Percentiles rank a stretch among this genome's conserved stretches.
These are phyloP conservation scores for Tetramorium alpestre DNA, from an alignment of 1,140 invertebrate species.

Conservation along the genomic window DNA sequence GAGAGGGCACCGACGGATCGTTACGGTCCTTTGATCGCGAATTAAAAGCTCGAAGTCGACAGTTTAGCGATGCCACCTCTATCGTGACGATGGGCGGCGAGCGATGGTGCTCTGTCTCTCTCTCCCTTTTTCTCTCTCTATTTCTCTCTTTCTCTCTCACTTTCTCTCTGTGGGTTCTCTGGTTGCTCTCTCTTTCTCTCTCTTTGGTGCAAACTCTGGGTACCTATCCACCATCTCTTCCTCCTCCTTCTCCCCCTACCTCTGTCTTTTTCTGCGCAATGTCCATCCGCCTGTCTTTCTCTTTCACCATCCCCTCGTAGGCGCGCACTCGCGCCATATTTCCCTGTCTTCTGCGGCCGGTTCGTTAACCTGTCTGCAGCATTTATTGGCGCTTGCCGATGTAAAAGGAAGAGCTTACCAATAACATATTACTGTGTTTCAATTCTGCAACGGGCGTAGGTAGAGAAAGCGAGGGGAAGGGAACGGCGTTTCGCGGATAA, in stretches of 20 bases:
- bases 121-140: background rate
- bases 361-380: conserved; percentile 84
- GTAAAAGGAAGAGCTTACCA: conserved; percentile 78
- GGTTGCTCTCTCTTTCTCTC: conserved; percentile 10
- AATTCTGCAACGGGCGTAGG: conserved; percentile 74
- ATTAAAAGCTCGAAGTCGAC: conserved; percentile 84
- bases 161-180: conserved; percentile 31
- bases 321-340: conserved; percentile 34
- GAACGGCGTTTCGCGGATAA: conserved; percentile 63
- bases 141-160: background rate
- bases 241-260: background rate
- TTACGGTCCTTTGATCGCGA: conserved; percentile 83
- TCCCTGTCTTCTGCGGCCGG: conserved; percentile 71
- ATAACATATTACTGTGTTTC: conserved; percentile 84
- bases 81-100: conserved; percentile 59
- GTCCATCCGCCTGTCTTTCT: conserved; percentile 47
- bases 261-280: conserved; percentile 52
- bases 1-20: conserved; percentile 74
- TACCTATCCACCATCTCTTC: conserved; percentile 37
- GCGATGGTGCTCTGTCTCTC: conserved; percentile 27
- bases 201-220: conserved; percentile 36
- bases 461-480: background rate
- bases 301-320: conserved; percentile 5
- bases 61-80: conserved; percentile 78
- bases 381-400: conserved; percentile 81